Percentiles rank a stretch among this genome's conserved stretches.
These are phyloP conservation scores for Macrosoma leucophasiata DNA, from an alignment of 2,888 invertebrate species.

Conservation along the genomic window DNA sequence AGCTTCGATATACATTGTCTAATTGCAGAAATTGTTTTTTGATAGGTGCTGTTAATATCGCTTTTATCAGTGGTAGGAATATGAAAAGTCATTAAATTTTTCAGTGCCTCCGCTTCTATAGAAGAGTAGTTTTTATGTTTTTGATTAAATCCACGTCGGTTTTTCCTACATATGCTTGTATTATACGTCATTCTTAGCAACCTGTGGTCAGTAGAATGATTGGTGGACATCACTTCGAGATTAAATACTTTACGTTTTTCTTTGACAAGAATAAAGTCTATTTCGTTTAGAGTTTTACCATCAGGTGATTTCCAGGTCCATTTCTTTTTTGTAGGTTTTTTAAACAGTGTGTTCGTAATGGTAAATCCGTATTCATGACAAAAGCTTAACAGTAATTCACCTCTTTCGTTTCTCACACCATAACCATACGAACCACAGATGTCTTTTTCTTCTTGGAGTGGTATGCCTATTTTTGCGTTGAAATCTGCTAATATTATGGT, in stretches of 20 bases:
- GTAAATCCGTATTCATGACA: not conserved
- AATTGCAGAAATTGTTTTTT: no score
- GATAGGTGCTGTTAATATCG: no score
- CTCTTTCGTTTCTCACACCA: slow-evolving; percentile 3
- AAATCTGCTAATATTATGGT: slow-evolving; percentile 1
- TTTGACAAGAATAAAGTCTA: not conserved
- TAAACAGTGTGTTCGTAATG: slow-evolving; percentile 5
- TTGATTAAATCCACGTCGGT: slow-evolving; percentile 1
- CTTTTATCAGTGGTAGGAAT: no score
- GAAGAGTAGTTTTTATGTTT: not conserved
- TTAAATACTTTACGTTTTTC: not conserved
- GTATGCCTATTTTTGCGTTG: slow-evolving; percentile 4
- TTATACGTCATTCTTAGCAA: no score
- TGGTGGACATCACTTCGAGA: not conserved
- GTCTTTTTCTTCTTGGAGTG: not conserved
- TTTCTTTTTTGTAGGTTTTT: slow-evolving; percentile 1
- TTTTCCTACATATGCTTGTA: no score
- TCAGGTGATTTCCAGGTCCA: slow-evolving; percentile 9
- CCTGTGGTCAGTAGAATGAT: not conserved
- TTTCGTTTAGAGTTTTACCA: slow-evolving; percentile 1
- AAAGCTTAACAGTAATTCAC: not conserved
- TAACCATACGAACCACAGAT: not conserved
- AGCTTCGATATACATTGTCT: no score
- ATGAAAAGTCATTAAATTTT: no score
- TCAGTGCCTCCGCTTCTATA: no score